These are phyloP conservation scores for Tribolium madens DNA, from an alignment of 1,140 invertebrate genomes.

Conservation along the genomic window DNA sequence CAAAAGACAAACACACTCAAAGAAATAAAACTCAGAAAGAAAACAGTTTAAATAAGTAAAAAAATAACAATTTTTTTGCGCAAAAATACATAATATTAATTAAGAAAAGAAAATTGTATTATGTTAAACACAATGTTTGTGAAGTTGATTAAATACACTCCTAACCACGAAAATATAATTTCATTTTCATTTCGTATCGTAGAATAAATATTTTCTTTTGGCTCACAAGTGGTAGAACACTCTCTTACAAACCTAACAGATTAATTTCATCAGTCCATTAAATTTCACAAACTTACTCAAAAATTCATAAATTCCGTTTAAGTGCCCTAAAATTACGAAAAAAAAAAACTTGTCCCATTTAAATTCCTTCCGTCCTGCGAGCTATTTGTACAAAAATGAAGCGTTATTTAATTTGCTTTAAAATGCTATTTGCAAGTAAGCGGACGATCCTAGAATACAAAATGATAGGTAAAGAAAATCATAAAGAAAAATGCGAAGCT, in stretches of 20 bases:
- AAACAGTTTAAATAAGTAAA: background rate
- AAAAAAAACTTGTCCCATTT: slow-evolving; percentile 6
- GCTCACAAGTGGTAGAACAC: background rate
- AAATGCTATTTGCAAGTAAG: slow-evolving; percentile 13
- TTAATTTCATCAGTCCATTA: background rate
- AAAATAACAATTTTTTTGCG: no score
- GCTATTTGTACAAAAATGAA: slow-evolving; percentile 35
- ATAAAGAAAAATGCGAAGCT: background rate
- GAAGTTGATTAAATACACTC: background rate
- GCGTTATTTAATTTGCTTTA: slow-evolving; percentile 35
- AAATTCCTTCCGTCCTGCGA: background rate
- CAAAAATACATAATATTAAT: background rate
- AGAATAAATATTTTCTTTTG: background rate
- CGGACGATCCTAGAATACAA: background rate
- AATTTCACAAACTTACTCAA: background rate
- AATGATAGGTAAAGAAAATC: background rate
- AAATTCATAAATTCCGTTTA: background rate
- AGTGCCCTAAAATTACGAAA: background rate
- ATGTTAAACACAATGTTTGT: background rate
- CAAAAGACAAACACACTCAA: background rate
- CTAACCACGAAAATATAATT: background rate
- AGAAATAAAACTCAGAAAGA: background rate
- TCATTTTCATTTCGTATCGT: background rate
- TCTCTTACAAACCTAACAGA: background rate
- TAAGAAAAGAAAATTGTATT: background rate